These are phyloP conservation scores for Sphenodon punctatus DNA, from an alignment of 2,797 vertebrate genomes.

Conservation along the genomic window DNA sequence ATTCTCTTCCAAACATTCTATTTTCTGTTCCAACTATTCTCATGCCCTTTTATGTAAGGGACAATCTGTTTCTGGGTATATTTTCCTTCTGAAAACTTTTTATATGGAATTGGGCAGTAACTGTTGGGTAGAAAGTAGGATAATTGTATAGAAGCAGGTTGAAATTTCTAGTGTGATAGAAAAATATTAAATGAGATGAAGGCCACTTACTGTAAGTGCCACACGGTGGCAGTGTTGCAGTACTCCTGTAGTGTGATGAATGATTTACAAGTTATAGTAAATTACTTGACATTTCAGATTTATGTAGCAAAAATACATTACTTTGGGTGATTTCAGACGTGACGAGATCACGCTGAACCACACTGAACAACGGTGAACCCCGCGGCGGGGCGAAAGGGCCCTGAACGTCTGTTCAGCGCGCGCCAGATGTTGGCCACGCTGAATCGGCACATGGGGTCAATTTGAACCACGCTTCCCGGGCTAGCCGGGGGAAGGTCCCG, in stretches of 20 bases:
- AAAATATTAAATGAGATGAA: conserved; percentile 18
- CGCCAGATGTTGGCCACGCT: too few species aligned
- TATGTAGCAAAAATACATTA: not conserved
- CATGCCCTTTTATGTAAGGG: not conserved
- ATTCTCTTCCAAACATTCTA: not conserved
- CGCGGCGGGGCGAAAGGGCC: too few species aligned
- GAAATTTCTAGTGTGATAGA: conserved; percentile 1
- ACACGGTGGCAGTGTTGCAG: conserved; percentile 81
- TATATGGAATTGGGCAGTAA: fast-evolving
- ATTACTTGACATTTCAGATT: conserved; percentile 40
- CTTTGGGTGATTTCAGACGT: too few species aligned
- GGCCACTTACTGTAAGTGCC: conserved; percentile 62
- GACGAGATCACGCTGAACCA: too few species aligned
- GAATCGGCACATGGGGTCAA: too few species aligned
- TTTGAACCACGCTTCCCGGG: too few species aligned
- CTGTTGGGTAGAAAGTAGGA: not conserved
- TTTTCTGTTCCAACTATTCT: not conserved
- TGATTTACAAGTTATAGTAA: conserved; percentile 51
- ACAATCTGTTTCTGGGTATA: not conserved
- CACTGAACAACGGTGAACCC: too few species aligned
- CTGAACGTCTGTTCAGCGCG: too few species aligned
- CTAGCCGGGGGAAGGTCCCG: too few species aligned
- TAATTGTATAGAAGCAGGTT: not conserved
- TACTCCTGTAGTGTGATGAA: conserved; percentile 42
- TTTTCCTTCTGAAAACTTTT: not conserved